Conservation (phyloP, 2,797 vertebrate species). For the Acomys russatus region DNA sequence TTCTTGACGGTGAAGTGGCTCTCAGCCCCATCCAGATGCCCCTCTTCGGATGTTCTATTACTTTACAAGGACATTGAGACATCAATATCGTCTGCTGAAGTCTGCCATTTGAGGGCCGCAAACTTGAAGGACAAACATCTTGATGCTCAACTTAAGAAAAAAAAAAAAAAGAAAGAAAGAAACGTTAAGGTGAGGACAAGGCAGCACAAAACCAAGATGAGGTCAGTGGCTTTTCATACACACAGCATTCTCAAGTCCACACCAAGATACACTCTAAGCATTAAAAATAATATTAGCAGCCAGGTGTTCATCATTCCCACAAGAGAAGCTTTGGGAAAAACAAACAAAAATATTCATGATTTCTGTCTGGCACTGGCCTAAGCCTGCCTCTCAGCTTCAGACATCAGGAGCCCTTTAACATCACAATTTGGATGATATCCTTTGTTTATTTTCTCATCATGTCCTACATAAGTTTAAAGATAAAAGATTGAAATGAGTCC, state of each 20-base stretch:
- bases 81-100: constrained; percentile 9
- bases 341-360: constrained; percentile 14
- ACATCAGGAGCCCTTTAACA: constrained; percentile 10
- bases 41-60: constrained; percentile 7
- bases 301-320: not conserved
- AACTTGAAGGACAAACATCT: not conserved
- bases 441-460: constrained; percentile 2
- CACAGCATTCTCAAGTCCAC: not conserved
- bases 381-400: not conserved
- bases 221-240: not conserved
- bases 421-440: not conserved
- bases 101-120: constrained; percentile 29
- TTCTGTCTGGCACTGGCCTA: not conserved
- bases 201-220: not conserved
- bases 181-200: not conserved
- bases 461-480: not conserved
- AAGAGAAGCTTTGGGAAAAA: not conserved
- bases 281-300: not conserved
- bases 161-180: not conserved
- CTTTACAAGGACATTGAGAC: constrained; percentile 48
- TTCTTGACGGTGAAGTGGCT: constrained; percentile 33
- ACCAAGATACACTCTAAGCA: not conserved
- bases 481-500: not conserved
- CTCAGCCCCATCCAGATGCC: not conserved
- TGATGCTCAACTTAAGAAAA: not conserved